A percentile compares a stretch with the other conserved stretches of the same genome.
Evolutionary conservation across 1,140 invertebrate species (phyloP).

Genomic region (Grapholita molesta): DNA sequence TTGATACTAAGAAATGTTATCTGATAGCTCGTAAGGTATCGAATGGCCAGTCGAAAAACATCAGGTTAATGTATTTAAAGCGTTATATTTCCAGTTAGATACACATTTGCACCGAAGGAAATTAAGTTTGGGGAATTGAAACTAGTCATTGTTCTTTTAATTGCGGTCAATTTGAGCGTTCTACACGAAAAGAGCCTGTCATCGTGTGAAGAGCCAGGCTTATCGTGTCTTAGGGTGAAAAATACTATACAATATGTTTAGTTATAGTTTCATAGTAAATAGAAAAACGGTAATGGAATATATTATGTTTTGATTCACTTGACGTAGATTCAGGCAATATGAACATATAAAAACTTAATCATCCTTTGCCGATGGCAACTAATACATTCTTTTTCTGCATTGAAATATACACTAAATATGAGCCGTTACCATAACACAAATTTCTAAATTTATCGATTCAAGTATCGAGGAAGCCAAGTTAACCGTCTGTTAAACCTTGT

Average conservation of each 20-base stretch:
- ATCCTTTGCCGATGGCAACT: too few relatives aligned
- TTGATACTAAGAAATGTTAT: too few relatives aligned
- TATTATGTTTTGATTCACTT: too few relatives aligned
- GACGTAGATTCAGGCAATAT: too few relatives aligned
- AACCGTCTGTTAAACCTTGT: too few relatives aligned
- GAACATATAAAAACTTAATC: too few relatives aligned
- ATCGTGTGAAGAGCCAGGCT: slow-evolving; percentile 40
- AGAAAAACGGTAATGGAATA: too few relatives aligned
- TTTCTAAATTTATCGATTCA: too few relatives aligned
- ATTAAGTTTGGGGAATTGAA: slow-evolving; percentile 73
- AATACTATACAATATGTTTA: not conserved
- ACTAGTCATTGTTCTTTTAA: slow-evolving; percentile 73
- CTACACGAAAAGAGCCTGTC: slow-evolving; percentile 69
- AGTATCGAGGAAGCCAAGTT: too few relatives aligned
- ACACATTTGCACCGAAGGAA: slow-evolving; percentile 58
- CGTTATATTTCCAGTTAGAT: slow-evolving; percentile 57
- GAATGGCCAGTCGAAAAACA: not conserved
- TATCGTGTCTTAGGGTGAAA: not conserved
- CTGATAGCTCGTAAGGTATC: not conserved
- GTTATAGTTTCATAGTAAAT: not conserved
- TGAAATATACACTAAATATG: too few relatives aligned
- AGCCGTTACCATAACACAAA: too few relatives aligned
- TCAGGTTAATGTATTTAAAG: slow-evolving; percentile 56
- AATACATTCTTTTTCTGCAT: too few relatives aligned
- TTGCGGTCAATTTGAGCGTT: slow-evolving; percentile 71